phyloP scores from a whole-genome alignment of 2,113 vertebrate species.

The Psephotus haematonotus region DNA sequence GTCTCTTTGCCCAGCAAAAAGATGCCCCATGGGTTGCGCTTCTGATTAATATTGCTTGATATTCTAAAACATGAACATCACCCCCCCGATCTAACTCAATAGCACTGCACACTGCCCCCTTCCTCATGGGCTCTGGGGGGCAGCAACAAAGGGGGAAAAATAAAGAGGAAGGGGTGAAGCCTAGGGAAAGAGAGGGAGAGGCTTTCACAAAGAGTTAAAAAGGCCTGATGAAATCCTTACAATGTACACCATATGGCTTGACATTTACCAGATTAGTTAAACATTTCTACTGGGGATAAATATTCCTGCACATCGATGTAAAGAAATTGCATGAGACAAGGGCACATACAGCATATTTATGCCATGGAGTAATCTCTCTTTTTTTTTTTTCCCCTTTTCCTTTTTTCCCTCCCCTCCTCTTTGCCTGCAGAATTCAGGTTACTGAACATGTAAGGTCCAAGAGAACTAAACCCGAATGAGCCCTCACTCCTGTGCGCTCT shows the following conservation, averaged over 20 bases:
- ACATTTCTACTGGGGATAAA: constrained; percentile 84
- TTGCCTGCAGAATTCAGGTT: constrained; percentile 22
- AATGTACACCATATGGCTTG: constrained; percentile 82
- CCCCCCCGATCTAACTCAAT: background rate
- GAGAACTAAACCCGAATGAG: background rate
- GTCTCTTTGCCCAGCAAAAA: background rate
- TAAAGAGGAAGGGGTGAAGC: background rate
- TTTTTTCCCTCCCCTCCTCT: background rate
- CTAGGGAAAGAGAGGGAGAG: constrained; percentile 13
- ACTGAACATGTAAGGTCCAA: background rate
- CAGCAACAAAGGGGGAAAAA: constrained; percentile 17
- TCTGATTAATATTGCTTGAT: constrained; percentile 15
- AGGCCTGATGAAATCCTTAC: constrained; percentile 76
- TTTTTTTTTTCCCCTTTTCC: fast-evolving
- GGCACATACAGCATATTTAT: constrained; percentile 73
- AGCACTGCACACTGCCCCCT: background rate
- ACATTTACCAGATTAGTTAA: constrained; percentile 84
- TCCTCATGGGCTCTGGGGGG: constrained; percentile 37
- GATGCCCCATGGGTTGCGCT: background rate
- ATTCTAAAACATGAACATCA: background rate
- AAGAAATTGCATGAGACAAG: constrained; percentile 79
- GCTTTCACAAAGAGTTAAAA: constrained; percentile 78
- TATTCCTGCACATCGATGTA: constrained; percentile 76
- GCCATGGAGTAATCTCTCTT: constrained; percentile 58
- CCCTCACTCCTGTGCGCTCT: background rate